These are phyloP conservation scores for Leptocoma aspasia DNA, from an alignment of 2,113 vertebrate species.

Conservation along the genomic window DNA sequence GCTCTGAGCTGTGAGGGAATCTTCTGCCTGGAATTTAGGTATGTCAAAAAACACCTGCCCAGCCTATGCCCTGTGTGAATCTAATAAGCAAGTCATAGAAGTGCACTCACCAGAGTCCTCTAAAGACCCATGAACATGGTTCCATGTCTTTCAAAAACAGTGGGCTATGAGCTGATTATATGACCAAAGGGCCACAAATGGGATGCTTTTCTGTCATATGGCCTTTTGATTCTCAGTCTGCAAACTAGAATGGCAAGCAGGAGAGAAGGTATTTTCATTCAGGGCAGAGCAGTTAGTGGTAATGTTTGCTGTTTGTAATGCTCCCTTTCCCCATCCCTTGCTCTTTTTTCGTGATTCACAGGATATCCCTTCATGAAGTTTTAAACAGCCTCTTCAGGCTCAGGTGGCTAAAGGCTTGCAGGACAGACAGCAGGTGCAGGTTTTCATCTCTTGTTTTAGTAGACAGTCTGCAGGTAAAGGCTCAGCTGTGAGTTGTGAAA, in stretches of 20 bases:
- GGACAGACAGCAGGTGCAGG: background rate
- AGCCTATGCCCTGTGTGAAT: background rate
- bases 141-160: background rate
- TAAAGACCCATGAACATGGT: background rate
- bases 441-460: background rate
- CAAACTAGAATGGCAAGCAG: background rate
- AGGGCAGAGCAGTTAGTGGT: background rate
- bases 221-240: background rate
- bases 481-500: background rate
- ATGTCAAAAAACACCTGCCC: background rate
- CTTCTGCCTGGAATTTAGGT: background rate
- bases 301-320: background rate
- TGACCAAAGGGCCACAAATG: background rate
- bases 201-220: background rate
- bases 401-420: background rate
- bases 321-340: fast-evolving
- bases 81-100: background rate
- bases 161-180: background rate
- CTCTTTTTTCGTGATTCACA: background rate
- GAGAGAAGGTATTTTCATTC: background rate
- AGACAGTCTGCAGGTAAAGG: background rate
- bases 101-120: background rate
- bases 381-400: background rate
- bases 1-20: background rate
- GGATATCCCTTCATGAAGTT: background rate